These are phyloP conservation scores for Drosophila rhopaloa DNA, from an alignment of 1,140 invertebrate species.

Conservation along the genomic window DNA sequence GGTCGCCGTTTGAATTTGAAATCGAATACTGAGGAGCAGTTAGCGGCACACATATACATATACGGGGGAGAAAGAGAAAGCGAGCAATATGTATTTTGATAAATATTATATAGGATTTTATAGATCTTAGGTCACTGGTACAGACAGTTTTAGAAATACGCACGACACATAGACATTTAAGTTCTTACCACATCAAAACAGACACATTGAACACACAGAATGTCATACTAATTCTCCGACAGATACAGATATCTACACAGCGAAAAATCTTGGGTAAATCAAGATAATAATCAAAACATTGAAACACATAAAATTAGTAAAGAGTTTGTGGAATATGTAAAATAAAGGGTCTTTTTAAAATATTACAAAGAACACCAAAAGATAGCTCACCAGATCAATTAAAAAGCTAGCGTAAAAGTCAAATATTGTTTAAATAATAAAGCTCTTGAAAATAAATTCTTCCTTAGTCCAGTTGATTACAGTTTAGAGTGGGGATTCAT, in stretches of 20 bases:
- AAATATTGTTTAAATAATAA: background rate
- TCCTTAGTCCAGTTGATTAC: background rate
- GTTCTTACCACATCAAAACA: constrained; percentile 16
- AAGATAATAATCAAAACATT: background rate
- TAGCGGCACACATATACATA: constrained; percentile 47
- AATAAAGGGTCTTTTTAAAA: too few species aligned
- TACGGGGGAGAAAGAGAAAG: constrained; percentile 57
- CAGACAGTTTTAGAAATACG: constrained; percentile 16
- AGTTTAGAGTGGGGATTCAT: constrained; percentile 9
- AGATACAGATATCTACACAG: constrained; percentile 10
- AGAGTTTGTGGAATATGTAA: too few species aligned
- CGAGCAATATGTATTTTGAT: constrained; percentile 52
- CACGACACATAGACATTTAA: constrained; percentile 30
- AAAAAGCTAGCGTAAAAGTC: too few species aligned
- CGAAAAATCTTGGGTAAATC: background rate
- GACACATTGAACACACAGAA: constrained; percentile 10
- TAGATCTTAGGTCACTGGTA: constrained; percentile 31
- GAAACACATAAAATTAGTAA: background rate
- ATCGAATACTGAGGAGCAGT: constrained; percentile 71
- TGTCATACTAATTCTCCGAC: background rate
- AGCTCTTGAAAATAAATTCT: background rate
- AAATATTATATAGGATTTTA: constrained; percentile 40
- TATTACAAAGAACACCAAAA: too few species aligned
- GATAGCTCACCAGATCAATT: too few species aligned
- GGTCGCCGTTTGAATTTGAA: constrained; percentile 83